Base-by-base conservation (phyloP, 2,888 invertebrate genomes). In the Esperia sulphurella region DNA sequence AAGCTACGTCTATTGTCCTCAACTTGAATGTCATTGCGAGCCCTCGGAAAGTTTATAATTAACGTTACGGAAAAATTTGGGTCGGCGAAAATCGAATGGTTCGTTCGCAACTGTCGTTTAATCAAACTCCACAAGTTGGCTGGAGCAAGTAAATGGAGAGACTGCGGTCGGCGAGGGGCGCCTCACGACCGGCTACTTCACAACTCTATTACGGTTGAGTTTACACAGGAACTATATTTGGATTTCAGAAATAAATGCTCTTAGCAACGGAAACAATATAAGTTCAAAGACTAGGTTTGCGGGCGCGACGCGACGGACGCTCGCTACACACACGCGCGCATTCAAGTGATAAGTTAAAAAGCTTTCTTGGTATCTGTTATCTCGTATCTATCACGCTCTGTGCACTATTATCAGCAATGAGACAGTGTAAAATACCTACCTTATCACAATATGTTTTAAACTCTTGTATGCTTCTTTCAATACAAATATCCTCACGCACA, bases 1-100 rank as follows among this genome's bases (percentile, higher is more conserved):
- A 73, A 75, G 67, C 68, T 68, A 61, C 63, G 59, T 57, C 68
- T 71, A 73, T 75, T 77, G 71, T 77, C 63, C 61, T 61, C 63
- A 63, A 71, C 64, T 70, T 64, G 59, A 63, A 55, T 55, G 63
- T 63, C 67, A 61, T 61, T 58, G 58, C 56, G 65, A 64, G 60
- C 59, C 60, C 60, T 66, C 60, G 54, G 58, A 70, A 81, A 81
- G 71, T 80, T 82, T 75, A 75, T 80, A 80, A 79, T 80, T 76
- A 76, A 79, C 72, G 71, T 74, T 60, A 63, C 61, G 59, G 66
- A 75, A 76, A 78, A 77, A 78, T 63, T 69, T 54, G 53, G 54
- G 55, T 57, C 53, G 57, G 58, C 5, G 67, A 65, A 73, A 73
- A 75, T 76, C 66, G 68, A 76, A 71, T 65, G 63, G 59, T 64